These are phyloP conservation scores for Azorinus chamasolen DNA, from an alignment of 2,888 invertebrate species.

Conservation along the genomic window DNA sequence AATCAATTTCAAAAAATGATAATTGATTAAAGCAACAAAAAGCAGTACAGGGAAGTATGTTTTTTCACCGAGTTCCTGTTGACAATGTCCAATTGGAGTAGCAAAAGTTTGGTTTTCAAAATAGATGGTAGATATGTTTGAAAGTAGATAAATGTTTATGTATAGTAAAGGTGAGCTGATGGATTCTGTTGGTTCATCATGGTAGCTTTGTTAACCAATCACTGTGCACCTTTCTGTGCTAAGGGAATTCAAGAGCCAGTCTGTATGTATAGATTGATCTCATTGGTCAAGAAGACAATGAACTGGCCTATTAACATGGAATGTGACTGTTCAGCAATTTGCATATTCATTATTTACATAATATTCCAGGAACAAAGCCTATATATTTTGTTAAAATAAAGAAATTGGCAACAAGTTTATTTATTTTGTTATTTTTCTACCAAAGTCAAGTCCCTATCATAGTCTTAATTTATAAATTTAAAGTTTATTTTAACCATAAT, in stretches of 20 bases:
- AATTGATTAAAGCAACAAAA: no score
- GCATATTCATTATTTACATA: constrained; percentile 54
- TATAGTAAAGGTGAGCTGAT: no score
- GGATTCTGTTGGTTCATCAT: neutral
- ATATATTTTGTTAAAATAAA: constrained; percentile 73
- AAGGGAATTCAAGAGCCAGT: neutral
- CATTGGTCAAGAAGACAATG: constrained; percentile 4
- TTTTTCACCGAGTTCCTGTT: no score
- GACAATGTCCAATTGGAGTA: no score
- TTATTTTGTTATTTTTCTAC: constrained; percentile 5
- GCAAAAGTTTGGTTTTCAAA: no score
- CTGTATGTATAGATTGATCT: constrained; percentile 15
- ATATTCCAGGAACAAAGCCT: constrained; percentile 73
- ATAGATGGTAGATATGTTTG: constrained; percentile 2
- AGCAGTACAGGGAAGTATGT: no score
- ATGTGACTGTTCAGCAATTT: constrained; percentile 35
- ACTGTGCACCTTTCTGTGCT: constrained; percentile 1
- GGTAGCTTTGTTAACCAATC: constrained; percentile 1
- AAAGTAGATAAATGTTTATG: neutral
- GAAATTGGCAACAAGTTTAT: constrained; percentile 34
- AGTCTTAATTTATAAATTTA: no score
- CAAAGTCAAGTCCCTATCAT: no score
- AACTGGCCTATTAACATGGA: constrained; percentile 44
- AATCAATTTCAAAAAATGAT: no score
- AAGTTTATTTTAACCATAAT: no score